Percentiles rank a stretch among this genome's conserved stretches.
Conservation (phyloP, 1,140 invertebrate genomes). For the Eubasilissa regina region DNA sequence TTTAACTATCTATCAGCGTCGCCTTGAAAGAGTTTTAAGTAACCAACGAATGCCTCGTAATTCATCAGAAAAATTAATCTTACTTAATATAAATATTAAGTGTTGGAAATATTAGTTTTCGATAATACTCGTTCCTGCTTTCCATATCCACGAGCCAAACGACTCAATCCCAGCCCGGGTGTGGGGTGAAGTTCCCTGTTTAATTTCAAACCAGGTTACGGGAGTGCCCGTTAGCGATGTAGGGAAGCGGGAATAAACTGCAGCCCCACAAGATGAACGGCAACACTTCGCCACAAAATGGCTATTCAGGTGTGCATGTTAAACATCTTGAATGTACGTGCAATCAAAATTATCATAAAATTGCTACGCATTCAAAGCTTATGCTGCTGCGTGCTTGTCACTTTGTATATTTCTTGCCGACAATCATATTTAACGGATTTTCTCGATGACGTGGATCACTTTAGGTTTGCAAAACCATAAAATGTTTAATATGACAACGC, state of each 20-base stretch:
- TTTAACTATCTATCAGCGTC: too few relatives aligned
- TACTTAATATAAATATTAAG: too few relatives aligned
- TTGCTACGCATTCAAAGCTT: constrained; percentile 3
- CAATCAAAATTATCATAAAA: constrained; percentile 41
- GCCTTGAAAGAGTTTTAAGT: too few relatives aligned
- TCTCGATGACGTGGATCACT: too few relatives aligned
- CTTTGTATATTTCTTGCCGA: too few relatives aligned
- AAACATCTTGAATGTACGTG: constrained; percentile 15
- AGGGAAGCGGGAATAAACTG: constrained; percentile 16
- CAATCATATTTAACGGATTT: too few relatives aligned
- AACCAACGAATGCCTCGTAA: too few relatives aligned
- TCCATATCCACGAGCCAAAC: constrained; percentile 15
- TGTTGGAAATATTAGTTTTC: too few relatives aligned
- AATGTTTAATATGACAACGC: too few relatives aligned
- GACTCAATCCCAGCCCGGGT: constrained; percentile 30
- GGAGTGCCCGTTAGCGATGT: constrained; percentile 43
- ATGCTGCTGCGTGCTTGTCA: not conserved
- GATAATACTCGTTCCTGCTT: not conserved
- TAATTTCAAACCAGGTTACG: constrained; percentile 56
- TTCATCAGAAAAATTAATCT: too few relatives aligned
- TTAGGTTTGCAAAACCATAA: too few relatives aligned
- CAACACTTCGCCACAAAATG: constrained; percentile 3
- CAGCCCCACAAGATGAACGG: constrained; percentile 20
- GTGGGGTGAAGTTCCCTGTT: constrained; percentile 44
- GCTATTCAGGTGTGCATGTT: constrained; percentile 32